A percentile compares a stretch with the other conserved stretches of the same genome.
These are phyloP conservation scores for Trididemnum nubilum DNA, from an alignment of 23 tunicate genomes.

Conservation along the genomic window DNA sequence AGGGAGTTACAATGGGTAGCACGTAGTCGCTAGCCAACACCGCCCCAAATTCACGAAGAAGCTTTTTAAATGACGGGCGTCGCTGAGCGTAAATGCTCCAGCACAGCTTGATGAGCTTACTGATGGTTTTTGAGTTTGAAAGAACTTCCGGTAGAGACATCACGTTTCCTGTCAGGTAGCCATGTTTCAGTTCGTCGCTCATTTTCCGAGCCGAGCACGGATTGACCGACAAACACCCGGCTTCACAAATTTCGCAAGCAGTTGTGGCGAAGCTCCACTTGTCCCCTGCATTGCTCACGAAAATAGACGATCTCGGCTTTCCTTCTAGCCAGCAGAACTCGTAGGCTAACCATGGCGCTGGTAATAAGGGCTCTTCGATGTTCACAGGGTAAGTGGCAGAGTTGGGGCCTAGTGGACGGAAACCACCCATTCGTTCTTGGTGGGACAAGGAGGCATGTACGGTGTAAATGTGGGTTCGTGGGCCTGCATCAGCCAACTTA, in stretches of 20 bases:
- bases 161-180: conserved; percentile 9
- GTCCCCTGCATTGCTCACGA: conserved; percentile 56
- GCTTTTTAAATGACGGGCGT: conserved; percentile 69
- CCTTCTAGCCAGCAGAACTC: conserved; percentile 62
- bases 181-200: background rate
- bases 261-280: conserved; percentile 94
- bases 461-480: conserved; percentile 17
- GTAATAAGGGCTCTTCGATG: conserved; percentile 51
- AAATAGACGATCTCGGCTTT: background rate
- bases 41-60: conserved; percentile 73
- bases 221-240: background rate
- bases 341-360: conserved; percentile 87
- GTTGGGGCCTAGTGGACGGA: background rate
- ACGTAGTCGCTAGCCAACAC: conserved; percentile 36
- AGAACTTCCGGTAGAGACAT: conserved; percentile 42
- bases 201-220: conserved; percentile 25
- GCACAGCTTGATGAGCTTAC: conserved; percentile 37
- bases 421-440: background rate
- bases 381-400: background rate
- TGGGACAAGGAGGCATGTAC: background rate
- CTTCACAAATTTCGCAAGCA: conserved; percentile 66
- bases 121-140: conserved; percentile 1
- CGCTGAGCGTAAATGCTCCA: conserved; percentile 48
- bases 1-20: conserved; percentile 12
- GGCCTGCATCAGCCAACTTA: conserved; percentile 83